Base-by-base conservation (phyloP, 2,888 invertebrate genomes). In the Troglohyphantes excavatus region DNA sequence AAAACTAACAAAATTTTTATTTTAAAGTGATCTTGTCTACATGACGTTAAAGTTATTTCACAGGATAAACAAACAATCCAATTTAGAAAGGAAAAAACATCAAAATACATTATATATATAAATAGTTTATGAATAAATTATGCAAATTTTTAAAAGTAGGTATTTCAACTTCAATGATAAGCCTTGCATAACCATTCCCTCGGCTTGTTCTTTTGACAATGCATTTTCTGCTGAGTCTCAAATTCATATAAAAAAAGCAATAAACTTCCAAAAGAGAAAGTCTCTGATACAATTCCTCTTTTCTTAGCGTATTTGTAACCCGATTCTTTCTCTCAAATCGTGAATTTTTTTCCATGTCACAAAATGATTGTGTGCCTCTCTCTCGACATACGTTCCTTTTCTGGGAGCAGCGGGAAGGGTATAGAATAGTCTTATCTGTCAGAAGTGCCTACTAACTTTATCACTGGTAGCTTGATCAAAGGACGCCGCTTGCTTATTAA, bases 381-480 rank as follows among this genome's bases (percentile, higher is more conserved):
- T 9, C n/a, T n/a, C 68, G 61, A 83, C 83, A 82, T 72, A 73
- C 61, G 83, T 73, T 83, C 39, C 63, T 27, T 46, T 65, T 65
- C n/a, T n/a, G 27, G 23, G 27, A 19, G 43, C n/a, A 43, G 33
- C 19, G 23, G 68, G 53, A 17, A 72, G 23, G 33, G 21, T 26
- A 53, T 63, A 73, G 17, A 73, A 63, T 29, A 46, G 27, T 29
- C 43, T 43, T 26, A 73, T 73, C 63, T 83, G 72, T 59, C 59
- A 68, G 70, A 46, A 61, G 70, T 59, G 59, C 63, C 72, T 27
- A 27, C 73, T 39, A 81, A 61, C 72, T 72, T 61, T 29, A 19
- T 43, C 19, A 21, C 23, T 83, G 83, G 65, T 73, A 83, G 63
- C 39, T 29, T 26, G 73, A 83, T 83, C 83, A 83, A 83, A 83